Evolutionary conservation across 2,113 vertebrate species (phyloP), one percentile per base, ranked within the genome.

Genomic region (Corydoras maculifer): DNA sequence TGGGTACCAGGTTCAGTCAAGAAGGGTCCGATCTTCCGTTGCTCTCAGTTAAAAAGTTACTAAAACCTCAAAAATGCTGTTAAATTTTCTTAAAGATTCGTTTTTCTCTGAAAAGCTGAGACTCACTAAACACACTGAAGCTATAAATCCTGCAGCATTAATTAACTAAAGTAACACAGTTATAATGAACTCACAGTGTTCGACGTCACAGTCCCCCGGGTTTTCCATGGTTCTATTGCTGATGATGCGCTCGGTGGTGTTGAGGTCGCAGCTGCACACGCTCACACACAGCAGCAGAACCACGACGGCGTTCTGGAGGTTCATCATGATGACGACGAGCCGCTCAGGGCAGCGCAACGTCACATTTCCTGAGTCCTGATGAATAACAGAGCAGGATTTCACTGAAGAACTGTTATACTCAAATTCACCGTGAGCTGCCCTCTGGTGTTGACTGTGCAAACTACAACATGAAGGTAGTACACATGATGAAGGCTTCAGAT

Each of bases 321-420:
- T 65, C 81, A 82, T 82, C 51, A 57, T 61, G 25, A 72, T 5
- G 15, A 30, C 30, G 32, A 25, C 10, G 31, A 15, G 9, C 43
- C 48, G 77, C 11, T 15, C 57, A 18, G 35, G 48, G 14, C 2
- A n/a, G 6, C 14, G 13, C 76, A 71, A 57, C 70, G 71, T 71
- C 62, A 62, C 72, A 70, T 7, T 70, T 66, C 58, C 65, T 58
- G 67, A 65, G 69, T 77, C 59, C 79, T 79, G 66, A 57, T n/a
- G n/a, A 3, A 57, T 14, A 10, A 10, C 3, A 10, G 51, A 14
- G 9, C 51, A 53, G 51, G 13, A 53, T 53, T 53, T 4, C 54
- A 57, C 3, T 14, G 7, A 57, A 55, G 10, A 55, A 8, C 49
- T 50, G 11, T 11, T 11, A 25, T 25, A 25, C 18, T 25, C 18